Percentiles rank a stretch among this genome's conserved stretches.
These are phyloP conservation scores for Sebastes oblongus DNA, from an alignment of 2,797 vertebrate genomes.

Conservation along the genomic window DNA sequence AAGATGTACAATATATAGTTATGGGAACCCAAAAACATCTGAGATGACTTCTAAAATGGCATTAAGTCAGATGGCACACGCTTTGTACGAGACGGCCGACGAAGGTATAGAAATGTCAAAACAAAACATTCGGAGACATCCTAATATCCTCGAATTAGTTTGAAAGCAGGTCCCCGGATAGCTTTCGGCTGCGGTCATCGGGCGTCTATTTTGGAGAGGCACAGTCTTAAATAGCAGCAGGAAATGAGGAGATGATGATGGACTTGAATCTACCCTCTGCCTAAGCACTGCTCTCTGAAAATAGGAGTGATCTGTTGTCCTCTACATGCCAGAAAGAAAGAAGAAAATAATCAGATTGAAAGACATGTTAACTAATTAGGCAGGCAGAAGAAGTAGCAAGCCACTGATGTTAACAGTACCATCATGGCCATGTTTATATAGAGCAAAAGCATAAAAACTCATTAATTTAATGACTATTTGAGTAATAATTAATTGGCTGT, in stretches of 20 bases:
- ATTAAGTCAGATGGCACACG: constrained; percentile 73
- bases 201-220: constrained; percentile 71
- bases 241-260: constrained; percentile 84
- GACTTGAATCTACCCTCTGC: constrained; percentile 74
- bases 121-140: constrained; percentile 77
- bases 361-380: constrained; percentile 42
- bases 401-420: neutral
- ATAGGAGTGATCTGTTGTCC: constrained; percentile 75
- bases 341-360: constrained; percentile 55
- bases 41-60: constrained; percentile 78
- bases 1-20: constrained; percentile 87
- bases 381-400: neutral
- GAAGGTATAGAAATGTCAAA: constrained; percentile 78
- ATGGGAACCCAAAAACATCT: constrained; percentile 80
- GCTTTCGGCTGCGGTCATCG: constrained; percentile 72
- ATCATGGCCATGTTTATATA: neutral
- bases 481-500: neutral
- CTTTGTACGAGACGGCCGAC: constrained; percentile 59
- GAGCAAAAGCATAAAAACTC: neutral
- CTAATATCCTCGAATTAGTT: constrained; percentile 80
- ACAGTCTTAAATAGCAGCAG: constrained; percentile 77
- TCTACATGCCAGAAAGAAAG: constrained; percentile 50
- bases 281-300: constrained; percentile 67
- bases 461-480: neutral
- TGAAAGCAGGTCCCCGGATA: constrained; percentile 75